Evolutionary conservation across 92 coral and sea anemone species (phyloP).

Genomic region (Porites cylindrica): DNA sequence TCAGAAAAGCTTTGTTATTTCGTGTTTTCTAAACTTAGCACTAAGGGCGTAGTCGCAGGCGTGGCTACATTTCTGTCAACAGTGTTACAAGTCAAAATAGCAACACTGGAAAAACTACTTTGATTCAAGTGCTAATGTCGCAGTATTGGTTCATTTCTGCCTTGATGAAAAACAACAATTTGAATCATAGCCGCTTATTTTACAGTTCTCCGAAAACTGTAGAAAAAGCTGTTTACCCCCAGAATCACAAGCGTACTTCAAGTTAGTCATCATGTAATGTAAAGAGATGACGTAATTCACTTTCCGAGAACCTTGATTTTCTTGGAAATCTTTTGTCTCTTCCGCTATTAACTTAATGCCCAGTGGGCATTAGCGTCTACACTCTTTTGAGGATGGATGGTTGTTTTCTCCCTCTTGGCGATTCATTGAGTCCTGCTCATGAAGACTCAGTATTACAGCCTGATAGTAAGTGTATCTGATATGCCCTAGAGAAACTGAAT

Average conservation of each 20-base stretch:
- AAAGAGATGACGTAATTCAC: background rate
- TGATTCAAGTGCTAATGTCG: too few relatives aligned
- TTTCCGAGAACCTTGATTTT: slow-evolving; percentile 17
- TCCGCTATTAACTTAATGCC: background rate
- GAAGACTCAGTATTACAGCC: too few relatives aligned
- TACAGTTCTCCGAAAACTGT: too few relatives aligned
- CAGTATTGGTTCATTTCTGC: too few relatives aligned
- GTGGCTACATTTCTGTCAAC: background rate
- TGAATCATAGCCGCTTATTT: too few relatives aligned
- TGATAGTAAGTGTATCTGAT: background rate
- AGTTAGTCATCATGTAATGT: background rate
- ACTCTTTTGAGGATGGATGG: background rate
- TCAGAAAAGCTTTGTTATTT: background rate
- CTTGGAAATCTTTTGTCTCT: background rate
- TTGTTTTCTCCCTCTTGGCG: background rate
- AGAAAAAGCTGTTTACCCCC: background rate
- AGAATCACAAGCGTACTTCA: background rate
- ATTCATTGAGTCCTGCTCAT: background rate
- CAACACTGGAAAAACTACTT: background rate
- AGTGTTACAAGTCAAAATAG: background rate
- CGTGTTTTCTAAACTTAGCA: background rate
- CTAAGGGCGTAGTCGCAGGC: background rate
- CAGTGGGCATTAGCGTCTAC: background rate
- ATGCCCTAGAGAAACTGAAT: background rate
- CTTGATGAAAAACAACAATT: too few relatives aligned